Percentiles rank a stretch among this genome's conserved stretches.
phyloP scores from a whole-genome alignment of 2,113 vertebrate genomes.

The Thinocorus orbignyianus region DNA sequence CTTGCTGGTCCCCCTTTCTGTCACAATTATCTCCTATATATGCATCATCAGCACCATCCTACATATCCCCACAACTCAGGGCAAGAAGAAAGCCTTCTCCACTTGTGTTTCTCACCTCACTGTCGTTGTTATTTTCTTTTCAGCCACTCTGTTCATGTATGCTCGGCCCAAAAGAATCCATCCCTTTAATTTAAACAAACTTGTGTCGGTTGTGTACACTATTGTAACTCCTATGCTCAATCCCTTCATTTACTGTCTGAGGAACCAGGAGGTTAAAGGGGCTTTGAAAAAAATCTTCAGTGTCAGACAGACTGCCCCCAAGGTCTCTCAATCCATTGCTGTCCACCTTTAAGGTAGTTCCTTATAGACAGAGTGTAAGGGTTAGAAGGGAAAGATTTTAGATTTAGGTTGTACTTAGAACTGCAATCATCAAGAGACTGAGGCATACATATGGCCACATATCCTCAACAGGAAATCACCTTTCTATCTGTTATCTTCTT shows the following conservation, averaged over 20 bases:
- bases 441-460: neutral
- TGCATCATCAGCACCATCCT: slow-evolving; percentile 26
- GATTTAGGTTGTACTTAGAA: neutral
- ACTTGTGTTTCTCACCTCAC: slow-evolving; percentile 49
- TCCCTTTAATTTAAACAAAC: slow-evolving; percentile 32
- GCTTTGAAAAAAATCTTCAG: neutral
- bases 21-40: slow-evolving; percentile 8
- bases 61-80: neutral
- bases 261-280: slow-evolving; percentile 34
- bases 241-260: slow-evolving; percentile 49
- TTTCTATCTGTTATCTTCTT: neutral
- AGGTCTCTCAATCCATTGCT: neutral
- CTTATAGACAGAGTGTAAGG: neutral
- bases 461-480: neutral
- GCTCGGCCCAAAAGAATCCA: slow-evolving; percentile 29
- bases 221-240: slow-evolving; percentile 40
- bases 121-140: slow-evolving; percentile 47
- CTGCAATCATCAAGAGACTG: neutral
- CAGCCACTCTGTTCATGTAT: slow-evolving; percentile 49
- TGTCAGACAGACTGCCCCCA: neutral
- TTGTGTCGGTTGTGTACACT: slow-evolving; percentile 35
- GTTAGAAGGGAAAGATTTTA: neutral
- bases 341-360: neutral
- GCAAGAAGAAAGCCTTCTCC: slow-evolving; percentile 43
- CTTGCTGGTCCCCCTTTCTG: slow-evolving; percentile 2